Evolutionary conservation across 2,113 vertebrate species (phyloP).

Genomic region (Hyperopisus bebe): DNA sequence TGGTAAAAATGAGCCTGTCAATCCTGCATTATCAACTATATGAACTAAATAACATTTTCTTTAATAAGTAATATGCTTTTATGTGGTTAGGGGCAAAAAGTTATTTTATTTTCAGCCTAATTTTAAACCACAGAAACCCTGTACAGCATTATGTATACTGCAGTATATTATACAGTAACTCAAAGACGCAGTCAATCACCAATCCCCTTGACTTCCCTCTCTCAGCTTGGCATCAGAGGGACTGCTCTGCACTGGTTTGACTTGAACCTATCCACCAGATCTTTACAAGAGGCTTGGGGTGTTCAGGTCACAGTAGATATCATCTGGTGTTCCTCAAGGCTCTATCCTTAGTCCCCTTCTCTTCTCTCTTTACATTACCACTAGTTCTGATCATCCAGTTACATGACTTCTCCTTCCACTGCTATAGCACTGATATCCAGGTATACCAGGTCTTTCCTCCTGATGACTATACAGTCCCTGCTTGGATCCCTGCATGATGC

Average conservation of each 20-base stretch:
- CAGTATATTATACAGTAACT: neutral
- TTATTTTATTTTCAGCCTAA: neutral
- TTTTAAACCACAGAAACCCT: neutral
- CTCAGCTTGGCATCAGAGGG: neutral
- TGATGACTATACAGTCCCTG: neutral
- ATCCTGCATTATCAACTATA: neutral
- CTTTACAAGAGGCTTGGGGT: neutral
- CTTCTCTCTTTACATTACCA: neutral
- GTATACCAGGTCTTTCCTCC: neutral
- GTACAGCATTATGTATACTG: neutral
- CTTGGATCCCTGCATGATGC: neutral
- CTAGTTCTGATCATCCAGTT: neutral
- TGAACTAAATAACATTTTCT: neutral
- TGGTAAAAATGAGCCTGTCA: neutral
- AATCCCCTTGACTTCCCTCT: neutral
- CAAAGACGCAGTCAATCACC: neutral
- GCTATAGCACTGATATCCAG: neutral
- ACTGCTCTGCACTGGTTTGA: neutral
- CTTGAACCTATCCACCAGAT: neutral
- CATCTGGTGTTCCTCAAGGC: neutral
- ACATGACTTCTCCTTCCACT: neutral
- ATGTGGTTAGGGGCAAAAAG: neutral
- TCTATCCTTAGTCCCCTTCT: neutral
- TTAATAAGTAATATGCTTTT: neutral
- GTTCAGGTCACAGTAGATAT: neutral